phyloP scores from a whole-genome alignment of 2,888 invertebrate species.

The Thumatha senex region DNA sequence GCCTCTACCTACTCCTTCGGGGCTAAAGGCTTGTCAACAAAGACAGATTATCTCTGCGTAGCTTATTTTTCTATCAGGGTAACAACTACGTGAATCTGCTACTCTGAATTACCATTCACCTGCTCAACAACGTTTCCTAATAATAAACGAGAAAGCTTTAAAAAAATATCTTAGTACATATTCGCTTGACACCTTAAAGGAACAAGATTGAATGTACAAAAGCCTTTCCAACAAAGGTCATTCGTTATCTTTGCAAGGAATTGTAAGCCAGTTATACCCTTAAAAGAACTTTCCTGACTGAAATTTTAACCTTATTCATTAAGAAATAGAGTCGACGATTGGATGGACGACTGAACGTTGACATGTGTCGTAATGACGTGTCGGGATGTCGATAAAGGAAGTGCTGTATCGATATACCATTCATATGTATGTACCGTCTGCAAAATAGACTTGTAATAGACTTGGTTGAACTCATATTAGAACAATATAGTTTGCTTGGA shows the following conservation, averaged over 20 bases:
- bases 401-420: slow-evolving; percentile 24
- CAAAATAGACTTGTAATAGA: not conserved
- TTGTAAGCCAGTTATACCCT: slow-evolving; percentile 8
- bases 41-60: too few species aligned
- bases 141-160: slow-evolving; percentile 5
- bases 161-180: slow-evolving; percentile 13
- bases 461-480: not conserved
- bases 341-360: not conserved
- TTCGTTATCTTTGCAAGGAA: slow-evolving; percentile 21
- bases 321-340: not conserved
- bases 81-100: not conserved
- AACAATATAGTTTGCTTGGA: not conserved
- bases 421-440: slow-evolving; percentile 15
- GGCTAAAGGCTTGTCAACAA: too few species aligned
- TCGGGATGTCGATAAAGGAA: slow-evolving; percentile 3
- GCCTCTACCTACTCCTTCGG: too few species aligned
- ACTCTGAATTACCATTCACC: not conserved
- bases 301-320: slow-evolving; percentile 6
- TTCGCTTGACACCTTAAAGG: slow-evolving; percentile 17
- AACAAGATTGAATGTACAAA: slow-evolving; percentile 36
- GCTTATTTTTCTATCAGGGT: too few species aligned
- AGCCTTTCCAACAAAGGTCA: slow-evolving; percentile 28
- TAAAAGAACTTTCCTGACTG: not conserved
- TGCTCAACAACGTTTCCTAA: not conserved
- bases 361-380: slow-evolving; percentile 1